Evolutionary conservation across 2,113 vertebrate species (phyloP), one percentile per base, ranked within the genome.

Genomic region (Triplophysa rosa): DNA sequence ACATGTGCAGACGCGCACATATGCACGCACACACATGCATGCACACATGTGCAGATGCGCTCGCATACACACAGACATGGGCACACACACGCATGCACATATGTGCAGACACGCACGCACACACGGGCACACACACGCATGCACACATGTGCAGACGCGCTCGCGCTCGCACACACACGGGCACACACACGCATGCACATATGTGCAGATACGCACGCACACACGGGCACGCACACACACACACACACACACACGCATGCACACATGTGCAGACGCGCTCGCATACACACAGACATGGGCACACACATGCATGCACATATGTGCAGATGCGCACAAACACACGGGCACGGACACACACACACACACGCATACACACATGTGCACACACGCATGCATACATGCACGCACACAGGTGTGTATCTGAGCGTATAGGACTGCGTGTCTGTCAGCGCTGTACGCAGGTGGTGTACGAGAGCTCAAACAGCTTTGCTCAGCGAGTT

Each of bases 281-380:
- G 2, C 40, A 42, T 8, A 10, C 40, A 19, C 40, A 86, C 84
- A 79, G 75, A 16, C 63, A 14, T 14, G 2, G 8, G 12, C 40
- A 86, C 84, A 79, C 78, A 16, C 63, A 14, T 14, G 2, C 26
- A 23, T 54, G 40, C 71, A 67, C 79, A 67, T 40, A 29, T n/a
- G n/a, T n/a, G n/a, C 26, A 3, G 2, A 42, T 62, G 47, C 23
- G 7, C 52, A 67, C 79, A 14, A 8, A 56, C 63, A 45, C 62
- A 29, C 26, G n/a, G n/a, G n/a, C n/a, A n/a, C n/a, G n/a, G n/a
- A 29, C 26, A 29, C 26, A 17, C 4, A 4, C 29, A 29, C 29
- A 29, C 29, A 29, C 29, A 29, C 29, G 4, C 29, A 29, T 4
- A 29, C 29, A 87, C 84, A 79, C 78, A 16, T 59, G 11, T 14